Evolutionary conservation across 2,113 vertebrate genomes (phyloP).

Genomic region (Myxocyprinus asiaticus): DNA sequence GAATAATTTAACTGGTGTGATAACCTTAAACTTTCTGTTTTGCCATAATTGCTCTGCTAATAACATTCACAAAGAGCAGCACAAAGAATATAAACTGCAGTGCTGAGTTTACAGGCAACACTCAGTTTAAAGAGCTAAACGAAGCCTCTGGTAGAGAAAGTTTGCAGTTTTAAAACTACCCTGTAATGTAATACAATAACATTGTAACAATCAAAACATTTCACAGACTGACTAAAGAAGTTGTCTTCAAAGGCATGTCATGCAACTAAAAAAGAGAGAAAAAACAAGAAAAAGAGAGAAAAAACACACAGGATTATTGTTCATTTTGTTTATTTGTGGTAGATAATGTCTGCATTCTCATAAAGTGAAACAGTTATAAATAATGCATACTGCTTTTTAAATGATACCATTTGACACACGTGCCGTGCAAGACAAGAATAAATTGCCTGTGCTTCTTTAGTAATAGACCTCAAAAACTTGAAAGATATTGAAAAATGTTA

Average conservation of each 20-base stretch:
- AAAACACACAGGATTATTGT: constrained; percentile 12
- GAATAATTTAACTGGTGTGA: constrained; percentile 63
- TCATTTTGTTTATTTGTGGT: constrained; percentile 37
- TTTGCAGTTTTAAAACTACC: constrained; percentile 26
- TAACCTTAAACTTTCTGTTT: constrained; percentile 65
- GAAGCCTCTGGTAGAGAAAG: constrained; percentile 52
- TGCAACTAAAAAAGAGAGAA: not conserved
- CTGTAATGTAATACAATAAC: not conserved
- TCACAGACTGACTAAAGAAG: not conserved
- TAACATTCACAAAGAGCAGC: constrained; percentile 43
- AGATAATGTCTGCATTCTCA: constrained; percentile 21
- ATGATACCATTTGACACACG: constrained; percentile 6
- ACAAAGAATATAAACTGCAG: not conserved
- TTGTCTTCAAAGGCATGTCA: too few relatives aligned
- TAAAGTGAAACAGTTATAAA: constrained; percentile 28
- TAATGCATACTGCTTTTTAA: constrained; percentile 37
- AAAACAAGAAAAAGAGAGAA: not conserved
- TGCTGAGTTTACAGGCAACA: constrained; percentile 24
- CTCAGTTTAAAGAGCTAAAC: constrained; percentile 48
- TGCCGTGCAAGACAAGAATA: too few relatives aligned
- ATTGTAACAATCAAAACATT: constrained; percentile 16
- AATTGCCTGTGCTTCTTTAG: too few relatives aligned
- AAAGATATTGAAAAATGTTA: too few relatives aligned
- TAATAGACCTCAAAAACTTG: too few relatives aligned
- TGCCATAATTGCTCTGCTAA: constrained; percentile 60